Base-by-base conservation (phyloP, 2,888 invertebrate species). In the Caenorhabditis parvicauda region DNA sequence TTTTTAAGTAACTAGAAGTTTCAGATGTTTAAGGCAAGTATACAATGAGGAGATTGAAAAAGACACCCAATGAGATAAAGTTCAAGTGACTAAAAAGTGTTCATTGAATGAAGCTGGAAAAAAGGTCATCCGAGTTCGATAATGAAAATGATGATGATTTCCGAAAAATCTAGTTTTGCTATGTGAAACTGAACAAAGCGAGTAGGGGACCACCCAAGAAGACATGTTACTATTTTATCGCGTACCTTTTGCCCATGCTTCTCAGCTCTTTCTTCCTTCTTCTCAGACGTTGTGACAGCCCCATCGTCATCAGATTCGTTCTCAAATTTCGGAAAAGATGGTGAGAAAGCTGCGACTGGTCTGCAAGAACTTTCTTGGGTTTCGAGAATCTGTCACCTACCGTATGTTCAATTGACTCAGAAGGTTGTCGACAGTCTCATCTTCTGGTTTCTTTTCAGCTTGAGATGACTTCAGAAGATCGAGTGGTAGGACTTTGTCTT, bases 181-280 rank as follows among this genome's bases (percentile, higher is more conserved):
- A 32, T 32, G 9, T 32, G 35, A 32, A 32, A 41, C 9, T 14
- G 7, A 7, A 19, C 7, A 12, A 41, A 19, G 14, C 7, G 7
- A 41, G 7, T 9, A n/a, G 17, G n/a, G 7, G 9, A 12, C 14
- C 7, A 17, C 35, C 48, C 48, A 52, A 42, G 14, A 3, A 7
- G 32, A 59, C 54, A 21, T 69, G 54, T 39, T 59, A 54, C 21
- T 60, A 60, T 48, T 39, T 28, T 6, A 14, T 59, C 57, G 32
- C 48, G 43, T 43, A 72, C 74, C 61, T 70, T 74, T 43, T 72
- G 67, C 6, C 75, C 76, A 52, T 76, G 75, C 46, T 77, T 70
- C 59, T 77, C 76, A 19, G 67, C 72, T 35, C 77, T 48, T 45
- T 75, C 73, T 53, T 77, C 77, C 44, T 70, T 69, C 56, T 73